A percentile compares a stretch with the other conserved stretches of the same genome.
Evolutionary conservation across 2,888 invertebrate species (phyloP).

Genomic region (Brachypterus glaber): DNA sequence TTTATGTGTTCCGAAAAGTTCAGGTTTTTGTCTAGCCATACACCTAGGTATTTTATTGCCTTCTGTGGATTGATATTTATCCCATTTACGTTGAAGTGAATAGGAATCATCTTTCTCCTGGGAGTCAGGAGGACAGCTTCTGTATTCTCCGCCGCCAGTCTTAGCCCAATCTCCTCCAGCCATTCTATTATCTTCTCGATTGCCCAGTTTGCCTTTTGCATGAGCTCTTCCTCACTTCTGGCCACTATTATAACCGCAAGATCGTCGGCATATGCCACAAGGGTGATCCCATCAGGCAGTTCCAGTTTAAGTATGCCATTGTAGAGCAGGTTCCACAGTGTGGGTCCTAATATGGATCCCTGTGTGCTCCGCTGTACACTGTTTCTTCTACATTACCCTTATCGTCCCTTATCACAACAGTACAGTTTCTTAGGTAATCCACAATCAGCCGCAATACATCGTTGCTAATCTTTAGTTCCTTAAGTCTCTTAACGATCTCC

Average conservation of each 20-base stretch:
- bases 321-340: slow-evolving; percentile 14
- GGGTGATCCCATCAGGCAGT: not conserved
- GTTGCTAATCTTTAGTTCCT: slow-evolving; percentile 1
- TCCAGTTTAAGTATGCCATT: slow-evolving; percentile 9
- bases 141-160: slow-evolving; percentile 11
- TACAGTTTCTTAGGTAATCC: slow-evolving; percentile 10
- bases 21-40: slow-evolving; percentile 8
- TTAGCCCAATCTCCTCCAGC: slow-evolving; percentile 6
- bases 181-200: slow-evolving; percentile 5
- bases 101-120: too few species aligned
- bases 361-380: slow-evolving; percentile 7
- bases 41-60: slow-evolving; percentile 11
- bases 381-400: not conserved
- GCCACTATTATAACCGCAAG: slow-evolving; percentile 9
- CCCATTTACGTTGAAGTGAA: too few species aligned
- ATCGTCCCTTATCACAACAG: slow-evolving; percentile 1
- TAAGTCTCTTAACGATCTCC: slow-evolving; percentile 9
- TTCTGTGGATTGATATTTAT: too few species aligned
- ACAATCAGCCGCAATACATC: slow-evolving; percentile 6
- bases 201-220: slow-evolving; percentile 2
- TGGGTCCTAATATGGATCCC: slow-evolving; percentile 14
- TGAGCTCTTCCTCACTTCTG: slow-evolving; percentile 4
- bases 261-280: slow-evolving; percentile 17
- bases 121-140: slow-evolving; percentile 9
- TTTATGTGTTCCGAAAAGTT: slow-evolving; percentile 6